A percentile compares a stretch with the other conserved stretches of the same genome.
Evolutionary conservation across 92 coral and sea anemone species (phyloP).

Genomic region (Zoanthus solanderi): DNA sequence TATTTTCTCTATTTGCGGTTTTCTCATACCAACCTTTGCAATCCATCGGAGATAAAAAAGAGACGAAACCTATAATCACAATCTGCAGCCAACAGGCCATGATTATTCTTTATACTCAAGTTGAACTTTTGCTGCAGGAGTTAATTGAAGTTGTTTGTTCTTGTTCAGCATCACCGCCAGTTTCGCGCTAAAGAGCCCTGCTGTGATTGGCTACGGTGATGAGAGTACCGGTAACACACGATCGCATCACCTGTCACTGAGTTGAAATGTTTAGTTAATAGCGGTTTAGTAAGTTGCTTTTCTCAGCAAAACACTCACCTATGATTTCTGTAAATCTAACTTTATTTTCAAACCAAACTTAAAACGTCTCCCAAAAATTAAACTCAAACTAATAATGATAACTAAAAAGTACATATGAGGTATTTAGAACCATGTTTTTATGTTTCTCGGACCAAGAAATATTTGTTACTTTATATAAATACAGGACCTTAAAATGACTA

Average conservation of each 20-base stretch:
- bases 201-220: slow-evolving; percentile 13
- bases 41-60: background rate
- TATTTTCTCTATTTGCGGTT: background rate
- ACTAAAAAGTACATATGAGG: no score
- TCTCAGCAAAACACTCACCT: background rate
- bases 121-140: background rate
- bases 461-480: no score
- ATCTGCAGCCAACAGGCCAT: background rate
- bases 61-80: background rate
- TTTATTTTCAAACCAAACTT: no score
- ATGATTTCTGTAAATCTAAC: no score
- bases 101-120: background rate
- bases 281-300: background rate
- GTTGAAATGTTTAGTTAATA: background rate
- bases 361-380: no score
- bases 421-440: no score
- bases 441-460: no score
- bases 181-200: background rate
- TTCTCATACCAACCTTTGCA: slow-evolving; percentile 19
- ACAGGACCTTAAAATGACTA: no score
- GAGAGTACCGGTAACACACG: background rate
- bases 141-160: slow-evolving; percentile 1
- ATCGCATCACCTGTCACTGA: slow-evolving; percentile 42
- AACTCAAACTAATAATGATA: no score
- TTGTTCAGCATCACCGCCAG: slow-evolving; percentile 5